Percentiles rank a stretch among this genome's conserved stretches.
Evolutionary conservation across 1,140 invertebrate species (phyloP).

Genomic region (Asobara japonica): DNA sequence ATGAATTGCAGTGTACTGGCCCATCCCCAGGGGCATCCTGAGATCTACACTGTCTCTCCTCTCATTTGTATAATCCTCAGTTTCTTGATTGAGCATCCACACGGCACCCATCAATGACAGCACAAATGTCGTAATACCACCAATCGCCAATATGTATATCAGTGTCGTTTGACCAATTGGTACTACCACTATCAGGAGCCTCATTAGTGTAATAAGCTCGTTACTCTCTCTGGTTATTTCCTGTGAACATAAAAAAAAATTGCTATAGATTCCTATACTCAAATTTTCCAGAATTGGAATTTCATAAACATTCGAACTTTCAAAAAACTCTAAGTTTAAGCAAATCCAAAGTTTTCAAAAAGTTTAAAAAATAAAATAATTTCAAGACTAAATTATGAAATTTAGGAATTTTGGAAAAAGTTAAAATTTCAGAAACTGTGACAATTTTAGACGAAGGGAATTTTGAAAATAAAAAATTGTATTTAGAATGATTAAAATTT

Average conservation of each 20-base stretch:
- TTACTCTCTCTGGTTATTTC: slow-evolving; percentile 37
- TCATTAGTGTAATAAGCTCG: slow-evolving; percentile 44
- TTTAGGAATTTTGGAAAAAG: too few relatives aligned
- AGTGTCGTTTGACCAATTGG: slow-evolving; percentile 49
- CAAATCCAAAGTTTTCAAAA: too few relatives aligned
- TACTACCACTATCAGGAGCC: slow-evolving; percentile 38
- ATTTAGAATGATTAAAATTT: too few relatives aligned
- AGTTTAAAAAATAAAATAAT: too few relatives aligned
- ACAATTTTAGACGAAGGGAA: too few relatives aligned
- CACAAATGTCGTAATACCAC: slow-evolving; percentile 42
- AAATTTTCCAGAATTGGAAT: neutral
- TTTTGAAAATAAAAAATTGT: too few relatives aligned
- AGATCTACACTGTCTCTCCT: slow-evolving; percentile 55
- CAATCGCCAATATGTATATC: slow-evolving; percentile 48
- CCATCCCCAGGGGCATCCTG: slow-evolving; percentile 58
- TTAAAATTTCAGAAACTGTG: too few relatives aligned
- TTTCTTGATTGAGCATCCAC: slow-evolving; percentile 52
- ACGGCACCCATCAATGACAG: slow-evolving; percentile 48
- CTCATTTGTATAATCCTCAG: slow-evolving; percentile 34
- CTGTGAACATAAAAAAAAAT: slow-evolving; percentile 46
- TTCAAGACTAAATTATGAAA: too few relatives aligned
- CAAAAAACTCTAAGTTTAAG: too few relatives aligned
- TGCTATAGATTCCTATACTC: neutral
- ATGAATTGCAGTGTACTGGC: slow-evolving; percentile 45
- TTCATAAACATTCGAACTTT: too few relatives aligned